Conservation (phyloP, 2,888 invertebrate genomes). For the Baccha elongata region DNA sequence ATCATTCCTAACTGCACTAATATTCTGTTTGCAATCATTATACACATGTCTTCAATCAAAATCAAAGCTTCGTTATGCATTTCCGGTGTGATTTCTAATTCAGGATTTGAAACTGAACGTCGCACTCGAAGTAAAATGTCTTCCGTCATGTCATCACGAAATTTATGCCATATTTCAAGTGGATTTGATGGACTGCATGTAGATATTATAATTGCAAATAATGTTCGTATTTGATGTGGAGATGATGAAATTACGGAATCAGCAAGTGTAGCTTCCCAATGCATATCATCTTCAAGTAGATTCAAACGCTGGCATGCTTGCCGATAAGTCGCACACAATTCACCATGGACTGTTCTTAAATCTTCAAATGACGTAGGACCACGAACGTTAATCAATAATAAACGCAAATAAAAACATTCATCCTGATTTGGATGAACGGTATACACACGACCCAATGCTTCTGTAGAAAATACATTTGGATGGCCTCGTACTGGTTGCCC, state of each 20-base stretch:
- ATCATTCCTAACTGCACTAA: background rate
- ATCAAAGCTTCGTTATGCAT: background rate
- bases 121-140: background rate
- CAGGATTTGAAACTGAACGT: background rate
- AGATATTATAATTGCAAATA: constrained; percentile 18
- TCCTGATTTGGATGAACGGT: constrained; percentile 78
- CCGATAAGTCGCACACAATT: too few relatives aligned
- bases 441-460: constrained; percentile 78
- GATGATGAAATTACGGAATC: constrained; percentile 4
- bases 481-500: constrained; percentile 75
- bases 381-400: constrained; percentile 46
- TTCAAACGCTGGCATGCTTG: too few relatives aligned
- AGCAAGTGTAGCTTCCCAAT: constrained; percentile 11
- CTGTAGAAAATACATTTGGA: constrained; percentile 76
- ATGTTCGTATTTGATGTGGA: constrained; percentile 17
- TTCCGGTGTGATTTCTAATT: background rate
- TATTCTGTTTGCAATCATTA: constrained; percentile 31
- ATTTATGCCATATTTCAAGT: too few relatives aligned
- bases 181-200: background rate
- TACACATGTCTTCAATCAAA: constrained; percentile 36
- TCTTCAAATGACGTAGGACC: background rate
- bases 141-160: background rate
- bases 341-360: background rate
- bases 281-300: background rate
- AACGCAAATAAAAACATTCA: constrained; percentile 77